phyloP scores from a whole-genome alignment of 2,113 vertebrate species.

The Rattus rattus region DNA sequence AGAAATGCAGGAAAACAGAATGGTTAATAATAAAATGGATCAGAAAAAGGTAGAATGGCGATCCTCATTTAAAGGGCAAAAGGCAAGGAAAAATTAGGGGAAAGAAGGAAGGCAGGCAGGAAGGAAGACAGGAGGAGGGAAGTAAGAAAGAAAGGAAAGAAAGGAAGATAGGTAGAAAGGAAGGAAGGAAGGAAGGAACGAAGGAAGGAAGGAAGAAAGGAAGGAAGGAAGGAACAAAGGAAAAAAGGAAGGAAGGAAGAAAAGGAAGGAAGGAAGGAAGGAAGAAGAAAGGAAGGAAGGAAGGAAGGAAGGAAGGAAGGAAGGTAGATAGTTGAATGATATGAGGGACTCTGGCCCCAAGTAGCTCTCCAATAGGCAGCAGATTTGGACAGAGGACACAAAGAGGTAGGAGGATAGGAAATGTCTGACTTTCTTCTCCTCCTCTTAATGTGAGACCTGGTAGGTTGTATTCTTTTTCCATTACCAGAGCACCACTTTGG shows the following conservation, averaged over 20 bases:
- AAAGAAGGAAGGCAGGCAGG: not conserved
- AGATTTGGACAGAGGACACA: not conserved
- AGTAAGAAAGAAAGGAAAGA: not conserved
- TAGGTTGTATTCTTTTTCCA: rapidly evolving
- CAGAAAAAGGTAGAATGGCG: no score
- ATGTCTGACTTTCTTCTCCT: not conserved
- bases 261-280: no score
- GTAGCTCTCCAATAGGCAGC: no score
- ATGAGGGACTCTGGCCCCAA: no score
- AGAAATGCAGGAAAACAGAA: not conserved
- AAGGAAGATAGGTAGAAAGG: no score
- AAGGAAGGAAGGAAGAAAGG: not conserved
- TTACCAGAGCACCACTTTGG: not conserved
- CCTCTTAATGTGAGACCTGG: not conserved
- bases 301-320: not conserved
- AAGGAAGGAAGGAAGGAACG: not conserved
- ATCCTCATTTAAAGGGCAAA: not conserved
- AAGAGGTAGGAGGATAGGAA: not conserved
- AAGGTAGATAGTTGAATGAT: not conserved
- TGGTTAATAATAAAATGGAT: not conserved
- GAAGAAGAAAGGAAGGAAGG: not conserved
- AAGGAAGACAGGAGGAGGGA: no score
- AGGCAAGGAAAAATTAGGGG: no score
- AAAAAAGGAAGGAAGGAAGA: not conserved
- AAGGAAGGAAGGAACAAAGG: not conserved